These are phyloP conservation scores for Notothenia coriiceps DNA, from an alignment of 2,113 vertebrate species.

Conservation along the genomic window DNA sequence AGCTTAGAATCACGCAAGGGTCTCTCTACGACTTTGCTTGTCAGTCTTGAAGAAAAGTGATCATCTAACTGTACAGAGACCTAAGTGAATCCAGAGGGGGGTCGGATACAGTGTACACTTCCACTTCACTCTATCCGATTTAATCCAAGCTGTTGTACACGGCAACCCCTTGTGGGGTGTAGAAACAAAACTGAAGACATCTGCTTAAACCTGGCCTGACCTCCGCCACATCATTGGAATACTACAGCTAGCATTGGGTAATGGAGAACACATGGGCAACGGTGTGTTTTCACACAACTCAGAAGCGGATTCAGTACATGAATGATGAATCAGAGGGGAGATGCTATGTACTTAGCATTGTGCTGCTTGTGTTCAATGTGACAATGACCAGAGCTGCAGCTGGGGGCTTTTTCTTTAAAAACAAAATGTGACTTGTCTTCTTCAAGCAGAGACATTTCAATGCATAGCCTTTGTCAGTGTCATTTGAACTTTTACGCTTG, in stretches of 20 bases:
- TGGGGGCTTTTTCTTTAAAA: slow-evolving; percentile 24
- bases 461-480: slow-evolving; percentile 10
- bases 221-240: slow-evolving; percentile 62
- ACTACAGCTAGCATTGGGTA: slow-evolving; percentile 45
- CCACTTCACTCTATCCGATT: slow-evolving; percentile 45
- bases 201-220: slow-evolving; percentile 58
- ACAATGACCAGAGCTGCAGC: slow-evolving; percentile 11
- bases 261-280: slow-evolving; percentile 61
- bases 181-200: slow-evolving; percentile 69
- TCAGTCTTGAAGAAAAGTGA: slow-evolving; percentile 53
- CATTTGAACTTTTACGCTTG: slow-evolving; percentile 17
- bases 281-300: slow-evolving; percentile 42
- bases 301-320: slow-evolving; percentile 22
- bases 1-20: slow-evolving; percentile 57
- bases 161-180: slow-evolving; percentile 48
- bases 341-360: slow-evolving; percentile 21
- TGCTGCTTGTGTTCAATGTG: slow-evolving; percentile 6
- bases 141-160: slow-evolving; percentile 45
- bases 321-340: slow-evolving; percentile 34
- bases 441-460: slow-evolving; percentile 20
- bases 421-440: slow-evolving; percentile 41
- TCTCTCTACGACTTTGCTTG: slow-evolving; percentile 52
- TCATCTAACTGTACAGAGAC: slow-evolving; percentile 40
- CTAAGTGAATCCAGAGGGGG: slow-evolving; percentile 63
- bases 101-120: slow-evolving; percentile 35